Conservation (phyloP, 2,888 invertebrate genomes). For the Myopa tessellatipennis region DNA sequence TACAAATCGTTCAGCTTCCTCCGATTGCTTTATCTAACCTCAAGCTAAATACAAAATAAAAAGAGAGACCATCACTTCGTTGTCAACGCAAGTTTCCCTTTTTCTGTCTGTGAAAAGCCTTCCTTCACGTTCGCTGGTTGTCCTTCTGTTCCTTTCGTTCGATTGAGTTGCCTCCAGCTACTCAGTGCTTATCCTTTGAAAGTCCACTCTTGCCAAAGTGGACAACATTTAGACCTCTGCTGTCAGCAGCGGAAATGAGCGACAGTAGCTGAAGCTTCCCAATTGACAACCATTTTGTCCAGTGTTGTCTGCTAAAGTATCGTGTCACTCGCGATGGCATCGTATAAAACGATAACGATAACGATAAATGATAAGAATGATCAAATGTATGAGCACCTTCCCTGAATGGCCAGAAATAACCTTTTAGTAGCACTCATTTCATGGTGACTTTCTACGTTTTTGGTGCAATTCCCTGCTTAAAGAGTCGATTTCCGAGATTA, state of each 20-base stretch:
- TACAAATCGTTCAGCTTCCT: neutral
- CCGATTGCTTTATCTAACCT: neutral
- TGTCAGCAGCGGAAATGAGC: neutral
- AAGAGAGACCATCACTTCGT: too few species aligned
- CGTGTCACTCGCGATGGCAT: too few species aligned
- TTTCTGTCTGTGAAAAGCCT: neutral
- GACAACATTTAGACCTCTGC: constrained; percentile 9
- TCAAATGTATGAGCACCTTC: too few species aligned
- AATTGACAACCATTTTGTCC: constrained; percentile 1
- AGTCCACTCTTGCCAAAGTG: constrained; percentile 15
- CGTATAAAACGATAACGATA: too few species aligned
- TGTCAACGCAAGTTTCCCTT: neutral
- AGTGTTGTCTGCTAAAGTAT: too few species aligned
- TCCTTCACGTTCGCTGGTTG: neutral
- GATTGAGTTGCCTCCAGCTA: neutral
- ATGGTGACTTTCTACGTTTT: too few species aligned
- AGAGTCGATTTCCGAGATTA: too few species aligned
- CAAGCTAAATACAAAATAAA: too few species aligned
- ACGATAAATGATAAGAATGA: too few species aligned
- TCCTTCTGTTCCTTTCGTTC: neutral
- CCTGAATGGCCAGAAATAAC: too few species aligned
- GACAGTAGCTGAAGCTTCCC: neutral
- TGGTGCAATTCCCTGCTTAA: too few species aligned
- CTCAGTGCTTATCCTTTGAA: constrained; percentile 16
- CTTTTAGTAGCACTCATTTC: too few species aligned